A percentile compares a stretch with the other conserved stretches of the same genome.
Evolutionary conservation across 2,113 vertebrate genomes (phyloP).

Genomic region (Promerops cafer): DNA sequence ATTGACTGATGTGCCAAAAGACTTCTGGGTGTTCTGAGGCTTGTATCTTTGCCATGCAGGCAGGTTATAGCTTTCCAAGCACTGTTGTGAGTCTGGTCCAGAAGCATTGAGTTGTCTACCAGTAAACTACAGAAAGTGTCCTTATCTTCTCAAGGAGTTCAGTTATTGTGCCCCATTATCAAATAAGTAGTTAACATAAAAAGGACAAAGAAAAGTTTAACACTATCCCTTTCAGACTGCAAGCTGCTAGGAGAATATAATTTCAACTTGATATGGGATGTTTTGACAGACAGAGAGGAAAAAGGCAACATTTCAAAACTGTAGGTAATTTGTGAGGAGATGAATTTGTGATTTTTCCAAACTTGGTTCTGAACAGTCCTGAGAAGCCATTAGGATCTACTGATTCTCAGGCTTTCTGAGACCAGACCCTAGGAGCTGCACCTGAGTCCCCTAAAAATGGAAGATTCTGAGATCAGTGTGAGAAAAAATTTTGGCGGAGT

Average conservation of each 20-base stretch:
- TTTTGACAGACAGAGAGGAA: neutral
- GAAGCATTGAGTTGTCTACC: neutral
- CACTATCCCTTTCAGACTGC: neutral
- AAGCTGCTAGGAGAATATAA: neutral
- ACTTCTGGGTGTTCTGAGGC: constrained; percentile 7
- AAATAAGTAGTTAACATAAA: neutral
- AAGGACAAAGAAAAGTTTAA: neutral
- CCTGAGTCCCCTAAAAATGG: neutral
- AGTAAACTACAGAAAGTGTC: neutral
- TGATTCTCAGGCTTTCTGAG: neutral
- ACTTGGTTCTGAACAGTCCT: neutral
- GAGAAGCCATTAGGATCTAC: neutral
- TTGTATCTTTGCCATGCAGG: constrained; percentile 8
- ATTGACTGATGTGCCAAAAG: neutral
- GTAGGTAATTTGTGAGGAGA: neutral
- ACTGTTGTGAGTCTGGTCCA: neutral
- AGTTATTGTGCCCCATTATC: neutral
- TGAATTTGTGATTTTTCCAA: neutral
- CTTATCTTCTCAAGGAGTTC: neutral
- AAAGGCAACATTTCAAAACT: neutral
- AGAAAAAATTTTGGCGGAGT: constrained; percentile 36
- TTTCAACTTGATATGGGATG: neutral
- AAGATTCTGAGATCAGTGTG: neutral
- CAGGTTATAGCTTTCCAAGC: neutral
- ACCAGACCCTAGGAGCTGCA: neutral